Evolutionary conservation across 2,888 invertebrate genomes (phyloP), one percentile per base, ranked within the genome.

Genomic region (Limnephilus rhombicus): DNA sequence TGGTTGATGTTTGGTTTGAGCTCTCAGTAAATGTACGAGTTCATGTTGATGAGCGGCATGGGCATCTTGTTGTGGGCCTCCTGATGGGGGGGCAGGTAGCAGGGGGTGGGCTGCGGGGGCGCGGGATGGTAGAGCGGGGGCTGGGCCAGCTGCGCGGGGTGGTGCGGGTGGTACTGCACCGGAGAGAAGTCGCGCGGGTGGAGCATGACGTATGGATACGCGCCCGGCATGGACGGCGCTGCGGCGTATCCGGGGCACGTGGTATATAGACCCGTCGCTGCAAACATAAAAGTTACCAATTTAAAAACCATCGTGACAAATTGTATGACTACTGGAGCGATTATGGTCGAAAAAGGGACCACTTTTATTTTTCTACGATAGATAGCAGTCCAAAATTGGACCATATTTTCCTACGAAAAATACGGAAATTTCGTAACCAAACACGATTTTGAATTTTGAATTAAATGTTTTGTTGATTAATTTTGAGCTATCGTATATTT

Each of bases 221-320:
- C 80, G 31, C 89, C 82, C 37, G 93, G 91, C 82, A 91, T 53
- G 68, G 68, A 68, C 9, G 68, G 68, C 12, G 89, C 80, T 68
- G 83, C 89, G 29, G 92, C 92, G 68, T 93, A 93, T 12, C 93
- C 93, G 13, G 93, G 93, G 82, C 93, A 93, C 1, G 93, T 93
- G 2, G 93, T 93, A 80, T 93, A 93, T 49, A 93, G 81, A 41
- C 93, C 93, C 15, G 93, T 93, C n/a, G 93, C 93, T 93, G 92
- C 15, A 93, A 91, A 91, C 3, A 53, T 9, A 31, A 15, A 31
- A 82, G 34, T 12, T 4, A 34, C 2, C 34, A 82, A 34, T 29
- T 34, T 82, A 31, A 82, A n/a, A n/a, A n/a, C n/a, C n/a, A n/a
- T n/a, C n/a, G n/a, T n/a, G n/a, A n/a, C n/a, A n/a, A n/a, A n/a